Percentiles rank a stretch among this genome's conserved stretches.
Evolutionary conservation across 2,797 vertebrate genomes (phyloP).

Genomic region (Caiman crocodilus): DNA sequence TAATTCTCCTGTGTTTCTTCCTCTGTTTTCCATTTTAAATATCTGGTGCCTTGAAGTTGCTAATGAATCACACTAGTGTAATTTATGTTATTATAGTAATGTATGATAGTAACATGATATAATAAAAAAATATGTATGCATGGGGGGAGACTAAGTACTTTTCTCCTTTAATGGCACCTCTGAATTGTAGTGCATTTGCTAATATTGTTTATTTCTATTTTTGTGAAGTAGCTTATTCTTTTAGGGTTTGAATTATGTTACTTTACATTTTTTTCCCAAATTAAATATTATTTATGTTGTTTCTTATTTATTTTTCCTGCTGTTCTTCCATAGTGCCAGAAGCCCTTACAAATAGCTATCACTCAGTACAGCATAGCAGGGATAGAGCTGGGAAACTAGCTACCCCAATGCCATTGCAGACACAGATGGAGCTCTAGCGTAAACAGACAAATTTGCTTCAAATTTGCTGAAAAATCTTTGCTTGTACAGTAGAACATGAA

Average conservation of each 20-base stretch:
- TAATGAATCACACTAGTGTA: neutral
- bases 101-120: neutral
- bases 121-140: too few species aligned
- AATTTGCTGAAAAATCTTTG: too few species aligned
- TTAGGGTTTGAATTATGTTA: neutral
- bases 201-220: neutral
- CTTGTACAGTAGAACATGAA: too few species aligned
- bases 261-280: neutral
- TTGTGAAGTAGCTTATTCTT: neutral
- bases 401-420: neutral
- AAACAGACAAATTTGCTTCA: neutral
- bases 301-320: neutral
- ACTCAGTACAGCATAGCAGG: rapidly evolving
- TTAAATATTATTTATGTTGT: neutral
- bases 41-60: neutral
- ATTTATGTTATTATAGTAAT: neutral
- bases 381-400: neutral
- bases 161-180: neutral
- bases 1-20: too few species aligned
- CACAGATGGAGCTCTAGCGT: conserved; percentile 38
- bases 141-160: neutral
- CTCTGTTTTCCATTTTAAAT: too few species aligned
- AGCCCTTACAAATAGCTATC: neutral
- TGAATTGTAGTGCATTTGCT: neutral
- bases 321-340: neutral